Evolutionary conservation across 92 coral and sea anemone genomes (phyloP).

Genomic region (Palythoa grandiflora): DNA sequence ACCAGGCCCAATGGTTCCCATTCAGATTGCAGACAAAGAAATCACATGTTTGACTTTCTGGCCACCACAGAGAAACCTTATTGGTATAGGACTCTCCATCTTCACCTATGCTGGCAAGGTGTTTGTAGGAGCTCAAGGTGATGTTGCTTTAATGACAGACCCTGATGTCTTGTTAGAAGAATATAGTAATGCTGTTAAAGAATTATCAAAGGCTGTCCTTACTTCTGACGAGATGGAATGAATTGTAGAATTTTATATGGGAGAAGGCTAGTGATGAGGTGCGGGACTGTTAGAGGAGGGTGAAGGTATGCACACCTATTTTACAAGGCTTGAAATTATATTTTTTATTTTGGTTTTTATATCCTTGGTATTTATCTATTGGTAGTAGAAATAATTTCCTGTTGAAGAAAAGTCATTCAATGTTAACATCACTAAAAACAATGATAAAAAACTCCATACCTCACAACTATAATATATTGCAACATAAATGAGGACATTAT

Average conservation of each 20-base stretch:
- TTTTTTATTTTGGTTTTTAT: background rate
- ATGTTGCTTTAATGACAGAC: constrained; percentile 74
- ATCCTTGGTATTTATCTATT: background rate
- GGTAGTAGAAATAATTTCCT: no score
- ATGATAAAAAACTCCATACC: background rate
- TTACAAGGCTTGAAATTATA: background rate
- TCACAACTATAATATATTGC: background rate
- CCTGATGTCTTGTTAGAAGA: constrained; percentile 75
- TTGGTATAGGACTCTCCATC: constrained; percentile 89
- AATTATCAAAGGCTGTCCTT: constrained; percentile 60
- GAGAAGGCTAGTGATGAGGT: no score
- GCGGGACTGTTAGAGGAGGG: no score
- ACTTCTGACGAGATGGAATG: constrained; percentile 23
- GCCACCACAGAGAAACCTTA: constrained; percentile 88
- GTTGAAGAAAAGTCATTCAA: no score
- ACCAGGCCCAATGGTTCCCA: constrained; percentile 81
- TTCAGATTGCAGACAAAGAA: constrained; percentile 65
- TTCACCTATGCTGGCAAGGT: constrained; percentile 84
- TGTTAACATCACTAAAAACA: background rate
- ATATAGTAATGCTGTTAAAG: constrained; percentile 73
- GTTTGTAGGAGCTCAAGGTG: constrained; percentile 81
- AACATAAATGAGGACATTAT: background rate
- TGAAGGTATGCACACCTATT: background rate
- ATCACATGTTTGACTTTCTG: constrained; percentile 74
- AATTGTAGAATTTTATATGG: background rate